These are phyloP conservation scores for Bugulina stolonifera DNA, from an alignment of 2,888 invertebrate species.

Conservation along the genomic window DNA sequence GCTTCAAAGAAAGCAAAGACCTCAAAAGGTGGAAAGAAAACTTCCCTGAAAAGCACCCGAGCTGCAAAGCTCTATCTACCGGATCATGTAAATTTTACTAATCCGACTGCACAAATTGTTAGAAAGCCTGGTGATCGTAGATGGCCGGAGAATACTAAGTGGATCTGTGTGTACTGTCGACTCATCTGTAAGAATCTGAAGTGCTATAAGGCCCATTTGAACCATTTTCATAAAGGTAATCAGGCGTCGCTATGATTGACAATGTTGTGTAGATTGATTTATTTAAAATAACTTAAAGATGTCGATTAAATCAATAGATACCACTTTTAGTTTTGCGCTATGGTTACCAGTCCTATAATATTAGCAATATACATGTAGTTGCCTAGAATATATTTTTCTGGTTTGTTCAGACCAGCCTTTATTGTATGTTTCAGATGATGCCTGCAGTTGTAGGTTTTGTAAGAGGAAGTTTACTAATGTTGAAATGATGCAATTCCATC, in stretches of 20 bases:
- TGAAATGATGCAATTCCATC: constrained; percentile 5
- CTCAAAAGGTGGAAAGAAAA: background rate
- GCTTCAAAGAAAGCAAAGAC: background rate
- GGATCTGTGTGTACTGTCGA: constrained; percentile 22
- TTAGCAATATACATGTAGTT: too few relatives aligned
- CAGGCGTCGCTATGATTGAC: too few relatives aligned
- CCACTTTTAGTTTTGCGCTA: too few relatives aligned
- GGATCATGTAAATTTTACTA: background rate
- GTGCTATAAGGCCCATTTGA: background rate
- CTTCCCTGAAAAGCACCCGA: background rate
- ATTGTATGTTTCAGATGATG: too few relatives aligned
- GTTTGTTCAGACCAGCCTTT: too few relatives aligned
- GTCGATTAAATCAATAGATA: too few relatives aligned
- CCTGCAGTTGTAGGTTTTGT: constrained; percentile 12
- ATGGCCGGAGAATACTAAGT: constrained; percentile 17
- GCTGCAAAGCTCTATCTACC: constrained; percentile 2
- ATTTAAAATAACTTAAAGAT: too few relatives aligned
- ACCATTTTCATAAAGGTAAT: background rate
- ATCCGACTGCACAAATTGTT: background rate
- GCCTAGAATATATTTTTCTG: too few relatives aligned
- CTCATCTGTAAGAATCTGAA: background rate
- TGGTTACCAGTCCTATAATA: too few relatives aligned
- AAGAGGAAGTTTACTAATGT: background rate
- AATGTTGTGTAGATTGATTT: too few relatives aligned
- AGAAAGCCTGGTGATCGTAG: background rate